Conservation (phyloP, 2,113 vertebrate genomes). For the Odobenus rosmarus region DNA sequence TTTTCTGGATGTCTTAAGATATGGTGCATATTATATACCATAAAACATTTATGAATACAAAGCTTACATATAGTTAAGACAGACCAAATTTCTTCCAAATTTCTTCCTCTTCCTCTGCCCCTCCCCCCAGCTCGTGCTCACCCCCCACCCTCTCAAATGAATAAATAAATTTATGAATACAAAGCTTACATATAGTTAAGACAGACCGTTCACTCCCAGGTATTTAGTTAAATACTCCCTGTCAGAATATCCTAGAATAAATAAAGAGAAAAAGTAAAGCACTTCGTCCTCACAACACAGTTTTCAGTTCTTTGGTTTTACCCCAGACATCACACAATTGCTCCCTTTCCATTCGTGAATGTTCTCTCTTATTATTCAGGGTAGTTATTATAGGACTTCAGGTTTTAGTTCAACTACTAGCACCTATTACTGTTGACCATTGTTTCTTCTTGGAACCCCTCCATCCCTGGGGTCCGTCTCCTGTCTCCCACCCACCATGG, state of each 20-base stretch:
- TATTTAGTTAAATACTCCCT: neutral
- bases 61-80: neutral
- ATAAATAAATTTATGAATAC: neutral
- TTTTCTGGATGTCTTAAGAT: neutral
- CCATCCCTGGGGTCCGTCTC: neutral
- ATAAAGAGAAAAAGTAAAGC: neutral
- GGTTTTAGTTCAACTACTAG: neutral
- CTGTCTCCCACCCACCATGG: fast-evolving
- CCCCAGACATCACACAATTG: fast-evolving
- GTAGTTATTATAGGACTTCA: neutral
- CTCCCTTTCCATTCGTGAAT: neutral
- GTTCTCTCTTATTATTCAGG: neutral
- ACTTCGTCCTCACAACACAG: neutral
- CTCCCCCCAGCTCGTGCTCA: no score
- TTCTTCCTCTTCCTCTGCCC: no score
- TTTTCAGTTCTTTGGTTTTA: neutral
- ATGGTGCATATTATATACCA: neutral
- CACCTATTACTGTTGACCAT: neutral
- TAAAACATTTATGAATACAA: neutral
- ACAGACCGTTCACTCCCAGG: neutral
- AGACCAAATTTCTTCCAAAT: no score
- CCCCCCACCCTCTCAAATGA: no score
- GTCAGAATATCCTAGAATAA: neutral
- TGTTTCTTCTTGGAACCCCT: neutral
- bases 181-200: neutral